Evolutionary conservation across 2,888 invertebrate species (phyloP).

Genomic region (Eupelmus urozonus): DNA sequence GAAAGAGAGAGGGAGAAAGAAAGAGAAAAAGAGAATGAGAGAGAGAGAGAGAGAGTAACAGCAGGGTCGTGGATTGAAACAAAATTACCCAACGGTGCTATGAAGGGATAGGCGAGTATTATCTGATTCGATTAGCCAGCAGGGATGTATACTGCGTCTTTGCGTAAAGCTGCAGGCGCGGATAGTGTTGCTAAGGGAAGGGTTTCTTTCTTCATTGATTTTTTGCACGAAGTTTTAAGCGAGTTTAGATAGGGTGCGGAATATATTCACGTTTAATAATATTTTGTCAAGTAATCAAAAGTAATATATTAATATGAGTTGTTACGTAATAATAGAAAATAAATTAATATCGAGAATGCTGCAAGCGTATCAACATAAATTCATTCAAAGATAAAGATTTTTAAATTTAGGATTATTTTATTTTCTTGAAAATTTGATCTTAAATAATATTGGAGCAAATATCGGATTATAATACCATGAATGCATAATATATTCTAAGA

Average conservation of each 20-base stretch:
- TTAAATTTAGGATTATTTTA: neutral
- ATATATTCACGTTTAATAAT: too few species aligned
- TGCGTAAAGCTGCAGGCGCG: neutral
- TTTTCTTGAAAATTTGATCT: neutral
- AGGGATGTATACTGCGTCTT: constrained; percentile 23
- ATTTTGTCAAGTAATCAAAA: too few species aligned
- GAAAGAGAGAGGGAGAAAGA: too few species aligned
- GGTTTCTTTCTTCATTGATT: neutral
- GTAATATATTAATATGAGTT: too few species aligned
- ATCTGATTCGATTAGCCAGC: constrained; percentile 39
- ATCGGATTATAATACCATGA: neutral
- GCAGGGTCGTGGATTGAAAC: constrained; percentile 24
- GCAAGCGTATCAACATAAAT: too few species aligned
- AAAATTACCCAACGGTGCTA: constrained; percentile 21
- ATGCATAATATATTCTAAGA: neutral
- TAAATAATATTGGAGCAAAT: constrained; percentile 4
- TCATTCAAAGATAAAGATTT: neutral
- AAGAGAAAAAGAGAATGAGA: too few species aligned
- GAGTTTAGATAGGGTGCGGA: too few species aligned
- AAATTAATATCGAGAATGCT: too few species aligned
- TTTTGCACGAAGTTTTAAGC: too few species aligned
- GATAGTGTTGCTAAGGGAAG: neutral
- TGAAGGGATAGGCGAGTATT: neutral
- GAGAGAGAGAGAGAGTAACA: neutral
- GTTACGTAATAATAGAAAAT: too few species aligned